These are phyloP conservation scores for Datnioides undecimradiatus DNA, from an alignment of 2,113 vertebrate species.

Conservation along the genomic window DNA sequence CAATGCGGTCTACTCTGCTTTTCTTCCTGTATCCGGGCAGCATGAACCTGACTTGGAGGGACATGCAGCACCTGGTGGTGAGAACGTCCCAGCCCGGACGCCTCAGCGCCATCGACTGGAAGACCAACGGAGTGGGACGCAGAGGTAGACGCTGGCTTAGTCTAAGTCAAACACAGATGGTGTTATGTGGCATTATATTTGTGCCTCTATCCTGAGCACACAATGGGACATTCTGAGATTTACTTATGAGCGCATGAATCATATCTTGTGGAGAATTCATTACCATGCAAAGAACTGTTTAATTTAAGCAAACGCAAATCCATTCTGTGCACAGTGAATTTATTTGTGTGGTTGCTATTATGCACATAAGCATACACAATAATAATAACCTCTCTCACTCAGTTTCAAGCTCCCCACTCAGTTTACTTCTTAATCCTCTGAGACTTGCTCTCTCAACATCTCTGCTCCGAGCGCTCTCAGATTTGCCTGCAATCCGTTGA, in stretches of 20 bases:
- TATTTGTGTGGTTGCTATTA: neutral
- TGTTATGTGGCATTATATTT: neutral
- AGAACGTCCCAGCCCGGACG: slow-evolving; percentile 90
- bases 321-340: neutral
- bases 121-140: slow-evolving; percentile 93
- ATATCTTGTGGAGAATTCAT: neutral
- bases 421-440: neutral
- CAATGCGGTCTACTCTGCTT: slow-evolving; percentile 16
- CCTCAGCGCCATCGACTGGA: slow-evolving; percentile 94
- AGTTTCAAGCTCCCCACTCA: neutral
- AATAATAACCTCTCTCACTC: slow-evolving; percentile 5
- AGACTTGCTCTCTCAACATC: neutral
- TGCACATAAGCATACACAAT: neutral
- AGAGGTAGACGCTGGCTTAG: slow-evolving; percentile 85
- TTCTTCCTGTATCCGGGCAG: slow-evolving; percentile 73
- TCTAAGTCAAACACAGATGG: slow-evolving; percentile 15
- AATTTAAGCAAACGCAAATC: slow-evolving; percentile 1
- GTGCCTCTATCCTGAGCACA: neutral
- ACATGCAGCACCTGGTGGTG: slow-evolving; percentile 98
- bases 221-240: neutral
- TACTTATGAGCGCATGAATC: neutral
- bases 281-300: neutral
- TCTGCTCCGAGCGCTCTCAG: neutral
- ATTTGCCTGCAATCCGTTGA: neutral
- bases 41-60: slow-evolving; percentile 96